Conservation (phyloP, 2,888 invertebrate genomes). For the Synanthedon formicaeformis region DNA sequence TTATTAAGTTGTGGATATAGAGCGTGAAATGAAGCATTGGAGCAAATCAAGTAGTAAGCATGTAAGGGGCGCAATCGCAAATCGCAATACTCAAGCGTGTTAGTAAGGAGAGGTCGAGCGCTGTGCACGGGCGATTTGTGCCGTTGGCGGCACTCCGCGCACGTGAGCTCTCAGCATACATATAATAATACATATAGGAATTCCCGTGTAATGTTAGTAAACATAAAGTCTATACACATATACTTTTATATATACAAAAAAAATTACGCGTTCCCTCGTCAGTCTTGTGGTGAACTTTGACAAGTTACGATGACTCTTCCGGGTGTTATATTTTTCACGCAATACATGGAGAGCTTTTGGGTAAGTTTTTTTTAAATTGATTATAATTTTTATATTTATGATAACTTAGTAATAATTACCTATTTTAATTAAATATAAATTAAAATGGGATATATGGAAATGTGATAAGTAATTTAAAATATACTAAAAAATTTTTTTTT, state of each 20-base stretch:
- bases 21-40: slow-evolving; percentile 63
- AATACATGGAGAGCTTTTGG: slow-evolving; percentile 63
- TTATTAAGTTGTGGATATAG: slow-evolving; percentile 60
- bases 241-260: slow-evolving; percentile 30
- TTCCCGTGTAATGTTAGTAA: slow-evolving; percentile 62
- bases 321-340: slow-evolving; percentile 55
- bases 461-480: too few species aligned
- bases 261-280: slow-evolving; percentile 33
- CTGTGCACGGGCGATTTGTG: slow-evolving; percentile 11
- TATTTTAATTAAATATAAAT: too few species aligned
- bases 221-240: slow-evolving; percentile 50
- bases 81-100: slow-evolving; percentile 39
- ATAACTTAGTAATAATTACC: too few species aligned
- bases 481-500: too few species aligned
- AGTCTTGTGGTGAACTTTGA: slow-evolving; percentile 44
- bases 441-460: too few species aligned
- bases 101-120: background rate
- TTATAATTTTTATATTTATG: background rate
- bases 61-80: slow-evolving; percentile 48
- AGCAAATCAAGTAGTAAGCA: slow-evolving; percentile 55
- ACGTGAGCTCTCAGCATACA: slow-evolving; percentile 25
- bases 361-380: slow-evolving; percentile 31
- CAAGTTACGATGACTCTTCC: slow-evolving; percentile 54
- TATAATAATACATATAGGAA: slow-evolving; percentile 36
- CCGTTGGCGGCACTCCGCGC: slow-evolving; percentile 14